A percentile compares a stretch with the other conserved stretches of the same genome.
Conservation (phyloP, 2,113 vertebrate genomes). For the Centropristis striata region DNA sequence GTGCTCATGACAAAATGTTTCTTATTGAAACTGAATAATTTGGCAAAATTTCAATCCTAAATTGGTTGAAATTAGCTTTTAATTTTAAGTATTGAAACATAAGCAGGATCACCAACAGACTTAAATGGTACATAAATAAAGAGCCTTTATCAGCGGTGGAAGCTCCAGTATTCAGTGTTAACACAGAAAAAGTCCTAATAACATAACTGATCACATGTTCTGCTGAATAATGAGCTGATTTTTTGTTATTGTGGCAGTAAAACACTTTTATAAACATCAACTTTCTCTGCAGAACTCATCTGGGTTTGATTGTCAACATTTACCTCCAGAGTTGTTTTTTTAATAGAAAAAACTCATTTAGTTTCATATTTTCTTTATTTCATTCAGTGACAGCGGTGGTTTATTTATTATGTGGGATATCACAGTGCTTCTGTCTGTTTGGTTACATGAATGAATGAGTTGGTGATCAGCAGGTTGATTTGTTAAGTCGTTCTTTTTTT, state of each 20-base stretch:
- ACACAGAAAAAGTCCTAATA: not conserved
- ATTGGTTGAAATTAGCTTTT: too few relatives aligned
- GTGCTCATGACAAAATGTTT: not conserved
- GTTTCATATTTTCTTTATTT: constrained; percentile 36
- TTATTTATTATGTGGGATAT: not conserved
- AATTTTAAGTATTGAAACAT: too few relatives aligned
- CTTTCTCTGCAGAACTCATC: not conserved
- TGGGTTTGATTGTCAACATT: constrained; percentile 2
- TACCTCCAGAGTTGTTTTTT: constrained; percentile 9
- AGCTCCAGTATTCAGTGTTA: too few relatives aligned
- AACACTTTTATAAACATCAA: not conserved
- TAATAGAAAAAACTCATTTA: not conserved
- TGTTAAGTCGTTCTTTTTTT: not conserved
- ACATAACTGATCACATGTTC: not conserved
- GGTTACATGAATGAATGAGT: constrained; percentile 17
- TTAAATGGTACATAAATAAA: too few relatives aligned
- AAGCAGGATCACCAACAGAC: too few relatives aligned
- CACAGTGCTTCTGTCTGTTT: constrained; percentile 40
- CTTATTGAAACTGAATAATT: not conserved
- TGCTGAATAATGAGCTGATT: not conserved
- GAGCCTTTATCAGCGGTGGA: too few relatives aligned
- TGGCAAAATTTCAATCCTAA: not conserved
- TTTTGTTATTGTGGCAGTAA: constrained; percentile 1
- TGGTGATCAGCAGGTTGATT: constrained; percentile 13
- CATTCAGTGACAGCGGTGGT: constrained; percentile 35